Base-by-base conservation (phyloP, 2,797 vertebrate genomes). In the Eptatretus atami region DNA sequence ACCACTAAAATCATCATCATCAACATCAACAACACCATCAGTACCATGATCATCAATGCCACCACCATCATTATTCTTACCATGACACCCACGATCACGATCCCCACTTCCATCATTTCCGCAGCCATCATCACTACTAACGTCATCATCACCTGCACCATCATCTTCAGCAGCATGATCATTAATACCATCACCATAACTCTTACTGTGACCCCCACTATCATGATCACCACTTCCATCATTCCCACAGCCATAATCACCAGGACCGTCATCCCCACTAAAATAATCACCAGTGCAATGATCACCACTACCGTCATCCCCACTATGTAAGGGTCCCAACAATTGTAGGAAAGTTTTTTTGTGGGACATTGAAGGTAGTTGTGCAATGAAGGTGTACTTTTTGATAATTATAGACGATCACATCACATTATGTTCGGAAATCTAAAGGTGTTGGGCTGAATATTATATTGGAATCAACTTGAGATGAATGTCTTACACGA, bases 111-210 rank as follows among this genome's bases (percentile, higher is more conserved):
- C 63, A 63, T 6, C 63, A 63, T 63, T 15, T 15, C 52, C 63
- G 19, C 6, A 13, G 15, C 13, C 63, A 63, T 63, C 15, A 12
- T 63, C 13, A 52, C 10, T 31, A 52, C 53, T 13, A 64, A 10
- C 63, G 15, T 10, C 63, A 63, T 13, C 63, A 63, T 13, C 63
- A 63, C 24, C 24, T 44, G 44, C 63, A 63, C 15, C 63, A 63
- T 63, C 9, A 8, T 2, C 11, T 44, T 25, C 63, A 12, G 9
- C 24, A 63, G 44, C 24, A 44, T 44, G 13, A 63, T 2, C 63
- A 63, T 6, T 52, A 15, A 14, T 11, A 63, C 15, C 63, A 31
- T 6, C 25, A 64, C 6, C 12, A 52, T 52, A 14, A 64, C 12
- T 24, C 52, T 2, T n/a, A 64, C 12, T 11, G 53, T 13, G 10